These are phyloP conservation scores for Phlogophora meticulosa DNA, from an alignment of 2,888 invertebrate genomes.

Conservation along the genomic window DNA sequence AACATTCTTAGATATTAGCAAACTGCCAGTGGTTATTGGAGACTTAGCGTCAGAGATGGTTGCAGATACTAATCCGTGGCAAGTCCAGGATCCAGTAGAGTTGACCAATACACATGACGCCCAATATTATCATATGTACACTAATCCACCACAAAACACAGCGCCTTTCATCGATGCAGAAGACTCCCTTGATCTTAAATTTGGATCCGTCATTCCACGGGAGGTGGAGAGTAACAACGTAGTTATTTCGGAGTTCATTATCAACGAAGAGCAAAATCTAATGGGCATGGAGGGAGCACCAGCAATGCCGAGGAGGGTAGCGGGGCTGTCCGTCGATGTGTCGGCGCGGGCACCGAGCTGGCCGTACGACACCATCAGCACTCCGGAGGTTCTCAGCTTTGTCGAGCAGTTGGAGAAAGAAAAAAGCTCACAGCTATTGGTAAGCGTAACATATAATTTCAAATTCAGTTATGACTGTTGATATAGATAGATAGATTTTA, in stretches of 20 bases:
- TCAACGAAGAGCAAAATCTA: slow-evolving; percentile 69
- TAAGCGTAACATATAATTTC: slow-evolving; percentile 66
- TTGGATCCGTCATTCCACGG: slow-evolving; percentile 81
- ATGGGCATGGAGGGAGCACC: slow-evolving; percentile 59
- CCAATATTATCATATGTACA: slow-evolving; percentile 76
- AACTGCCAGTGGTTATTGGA: slow-evolving; percentile 84
- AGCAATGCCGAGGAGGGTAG: slow-evolving; percentile 62
- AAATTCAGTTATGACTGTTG: neutral
- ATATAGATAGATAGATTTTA: neutral
- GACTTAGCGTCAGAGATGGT: slow-evolving; percentile 79
- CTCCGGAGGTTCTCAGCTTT: slow-evolving; percentile 86
- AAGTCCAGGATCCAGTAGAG: slow-evolving; percentile 70
- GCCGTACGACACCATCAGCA: slow-evolving; percentile 81
- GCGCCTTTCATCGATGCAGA: slow-evolving; percentile 86
- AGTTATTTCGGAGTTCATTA: slow-evolving; percentile 79
- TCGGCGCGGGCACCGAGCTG: slow-evolving; percentile 73
- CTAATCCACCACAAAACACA: slow-evolving; percentile 75
- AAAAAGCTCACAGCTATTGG: slow-evolving; percentile 76
- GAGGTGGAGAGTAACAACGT: slow-evolving; percentile 83
- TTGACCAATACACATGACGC: slow-evolving; percentile 76
- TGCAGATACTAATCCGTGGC: slow-evolving; percentile 76
- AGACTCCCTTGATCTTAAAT: slow-evolving; percentile 83
- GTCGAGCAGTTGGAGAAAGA: slow-evolving; percentile 88
- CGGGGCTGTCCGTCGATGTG: slow-evolving; percentile 80
- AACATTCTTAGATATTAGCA: slow-evolving; percentile 82